Evolutionary conservation across 2,113 vertebrate species (phyloP), one percentile per base, ranked within the genome.

Genomic region (Aleadryas rufinucha): DNA sequence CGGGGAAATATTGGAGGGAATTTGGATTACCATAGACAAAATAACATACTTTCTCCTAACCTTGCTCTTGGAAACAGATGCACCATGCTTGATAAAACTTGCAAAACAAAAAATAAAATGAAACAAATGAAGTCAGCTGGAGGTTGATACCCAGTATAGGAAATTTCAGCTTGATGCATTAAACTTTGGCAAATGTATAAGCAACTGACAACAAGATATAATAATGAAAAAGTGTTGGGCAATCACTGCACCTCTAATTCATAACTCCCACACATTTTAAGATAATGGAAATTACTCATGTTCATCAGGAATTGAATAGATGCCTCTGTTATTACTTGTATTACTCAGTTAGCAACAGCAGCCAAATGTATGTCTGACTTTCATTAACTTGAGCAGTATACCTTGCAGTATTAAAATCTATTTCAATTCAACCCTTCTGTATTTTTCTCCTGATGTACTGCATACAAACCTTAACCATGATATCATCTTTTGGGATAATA

Each of bases 261-360:
- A 92, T 91, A 94, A 95, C 94, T 94, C 96, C 96, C 76, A 96
- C 96, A 93, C 77, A 0, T 93, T 93, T 93, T 89, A 95, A 96
- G 93, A 93, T 93, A 97, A 97, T 96, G 92, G 72, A 94, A 97
- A 96, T 96, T 96, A 96, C 88, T 97, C 86, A 89, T 75, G 90
- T 95, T 96, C 96, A 93, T 96, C 92, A 95, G 90, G 69, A 96
- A 86, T 42, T 95, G 92, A 96, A 96, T 94, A 86, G 93, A 89
- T 92, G 90, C 82, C 89, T 94, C 87, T 96, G 87, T 96, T 96
- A 97, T 94, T 96, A 90, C 96, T 95, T 96, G 90, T 56, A 95
- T 84, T 96, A 92, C 94, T 95, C 95, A 93, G 92, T 84, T 86
- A 93, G 88, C 68, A 94, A 39, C 54, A 86, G 90, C 93, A 93